Base-by-base conservation (phyloP, 1,140 invertebrate species). In the Orussus abietinus region DNA sequence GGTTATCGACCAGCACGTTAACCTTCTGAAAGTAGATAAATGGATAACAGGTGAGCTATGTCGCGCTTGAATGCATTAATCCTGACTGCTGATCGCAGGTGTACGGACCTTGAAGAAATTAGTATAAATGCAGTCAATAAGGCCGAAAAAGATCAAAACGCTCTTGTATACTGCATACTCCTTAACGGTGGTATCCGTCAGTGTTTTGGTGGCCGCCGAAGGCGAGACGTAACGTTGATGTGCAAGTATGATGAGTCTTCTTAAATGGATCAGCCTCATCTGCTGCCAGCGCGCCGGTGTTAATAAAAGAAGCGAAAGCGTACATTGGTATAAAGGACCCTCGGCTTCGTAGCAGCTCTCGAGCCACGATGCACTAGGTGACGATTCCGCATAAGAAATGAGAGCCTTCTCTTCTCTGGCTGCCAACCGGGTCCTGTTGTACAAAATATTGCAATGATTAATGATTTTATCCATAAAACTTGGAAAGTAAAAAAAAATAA, bases 341-440 rank as follows among this genome's bases (percentile, higher is more conserved):
- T 97, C 94, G 1, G 88, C 82, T 54, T 95, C 92, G 62, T 88
- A 94, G 41, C 83, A 81, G 15, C 79, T 85, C 59, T 96, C 91
- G 2, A 95, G 70, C 80, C 83, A 81, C 19, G 78, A 67, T 1
- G 80, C 77, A 2, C 49, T 55, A 11, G 80, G 55, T 5, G 78
- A 55, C 5, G 75, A 65, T 51, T 86, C 82, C 33, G 91, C 59
- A 56, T 88, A 91, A 34, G 73, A 75, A 3, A 75, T 69, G 12
- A 92, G 63, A 42, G 80, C 80, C 59, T 84, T 83, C 43, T 87
- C 84, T 66, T 92, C 89, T 49, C 85, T 75, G 3, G 76, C 69
- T 10, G 81, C 80, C 39, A 84, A 84, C 35, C 90, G 75, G 1
- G 88, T 91, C 7, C 88, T 90, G 62, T 26, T 68, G 64, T 45